Percentiles rank a stretch among this genome's conserved stretches.
Evolutionary conservation across 2,113 vertebrate genomes (phyloP).

Genomic region (Cariama cristata): DNA sequence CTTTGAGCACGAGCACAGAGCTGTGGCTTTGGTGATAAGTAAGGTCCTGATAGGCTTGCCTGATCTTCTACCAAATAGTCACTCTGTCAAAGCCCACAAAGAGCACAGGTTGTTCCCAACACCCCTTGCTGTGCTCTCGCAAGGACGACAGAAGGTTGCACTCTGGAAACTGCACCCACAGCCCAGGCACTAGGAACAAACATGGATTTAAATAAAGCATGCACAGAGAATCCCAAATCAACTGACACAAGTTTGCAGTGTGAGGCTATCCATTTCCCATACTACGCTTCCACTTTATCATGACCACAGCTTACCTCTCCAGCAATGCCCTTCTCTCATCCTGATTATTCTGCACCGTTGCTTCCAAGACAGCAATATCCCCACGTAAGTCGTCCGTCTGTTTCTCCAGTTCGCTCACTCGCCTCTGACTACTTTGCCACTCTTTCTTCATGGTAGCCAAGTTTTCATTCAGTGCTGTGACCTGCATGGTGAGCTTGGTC

Average conservation of each 20-base stretch:
- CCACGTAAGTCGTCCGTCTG: slow-evolving; percentile 94
- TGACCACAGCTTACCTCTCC: slow-evolving; percentile 82
- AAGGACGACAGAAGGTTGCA: neutral
- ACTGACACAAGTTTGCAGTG: neutral
- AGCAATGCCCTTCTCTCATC: slow-evolving; percentile 93
- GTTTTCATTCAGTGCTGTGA: slow-evolving; percentile 94
- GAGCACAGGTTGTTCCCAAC: neutral
- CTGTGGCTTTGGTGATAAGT: neutral
- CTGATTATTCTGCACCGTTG: slow-evolving; percentile 97
- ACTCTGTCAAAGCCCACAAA: neutral
- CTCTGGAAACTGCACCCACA: neutral
- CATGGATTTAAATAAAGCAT: neutral
- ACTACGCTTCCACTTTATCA: fast-evolving
- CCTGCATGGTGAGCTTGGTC: slow-evolving; percentile 86
- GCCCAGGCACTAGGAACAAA: neutral
- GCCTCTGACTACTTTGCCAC: slow-evolving; percentile 92
- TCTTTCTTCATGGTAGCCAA: slow-evolving; percentile 95
- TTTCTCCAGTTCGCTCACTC: slow-evolving; percentile 93
- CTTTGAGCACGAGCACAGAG: neutral
- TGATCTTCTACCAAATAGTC: neutral
- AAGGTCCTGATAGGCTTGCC: neutral
- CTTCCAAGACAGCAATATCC: slow-evolving; percentile 95
- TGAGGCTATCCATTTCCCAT: neutral
- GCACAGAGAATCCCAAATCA: neutral
- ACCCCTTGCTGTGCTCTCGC: neutral